These are phyloP conservation scores for Bombus breviceps DNA, from an alignment of 1,140 invertebrate genomes.

Conservation along the genomic window DNA sequence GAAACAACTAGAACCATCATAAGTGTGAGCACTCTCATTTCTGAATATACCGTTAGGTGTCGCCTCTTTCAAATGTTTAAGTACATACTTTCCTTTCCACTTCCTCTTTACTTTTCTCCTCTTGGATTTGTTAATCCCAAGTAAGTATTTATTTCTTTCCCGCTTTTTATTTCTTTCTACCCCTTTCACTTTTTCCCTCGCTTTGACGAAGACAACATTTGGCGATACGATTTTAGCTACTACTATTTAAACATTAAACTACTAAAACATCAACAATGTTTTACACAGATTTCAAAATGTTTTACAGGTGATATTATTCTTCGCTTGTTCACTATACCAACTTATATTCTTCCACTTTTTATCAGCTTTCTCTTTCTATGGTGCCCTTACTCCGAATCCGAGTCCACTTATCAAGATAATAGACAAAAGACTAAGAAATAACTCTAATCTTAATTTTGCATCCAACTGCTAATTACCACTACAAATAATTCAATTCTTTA, in stretches of 20 bases:
- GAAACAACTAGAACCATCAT: too few relatives aligned
- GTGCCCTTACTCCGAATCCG: conserved; percentile 73
- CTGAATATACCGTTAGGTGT: conserved; percentile 16
- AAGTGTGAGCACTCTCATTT: not conserved
- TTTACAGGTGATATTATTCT: conserved; percentile 69
- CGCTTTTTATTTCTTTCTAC: conserved; percentile 13
- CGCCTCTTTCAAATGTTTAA: conserved; percentile 16
- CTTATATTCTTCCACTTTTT: conserved; percentile 67
- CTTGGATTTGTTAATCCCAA: not conserved
- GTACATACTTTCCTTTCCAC: not conserved
- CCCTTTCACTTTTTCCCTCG: conserved; percentile 10
- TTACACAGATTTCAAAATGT: not conserved
- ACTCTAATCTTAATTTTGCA: too few relatives aligned
- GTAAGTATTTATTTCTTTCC: not conserved
- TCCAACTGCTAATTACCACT: too few relatives aligned
- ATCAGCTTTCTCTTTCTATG: conserved; percentile 73
- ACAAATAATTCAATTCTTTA: not conserved
- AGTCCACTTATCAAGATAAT: too few relatives aligned
- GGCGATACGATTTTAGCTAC: not conserved
- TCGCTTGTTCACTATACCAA: conserved; percentile 60
- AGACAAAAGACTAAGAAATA: too few relatives aligned
- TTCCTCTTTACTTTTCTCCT: not conserved
- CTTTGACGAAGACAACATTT: not conserved
- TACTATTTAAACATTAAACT: not conserved
- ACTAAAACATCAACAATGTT: not conserved